Base-by-base conservation (phyloP, 2,797 vertebrate species). In the Platalea minor region DNA sequence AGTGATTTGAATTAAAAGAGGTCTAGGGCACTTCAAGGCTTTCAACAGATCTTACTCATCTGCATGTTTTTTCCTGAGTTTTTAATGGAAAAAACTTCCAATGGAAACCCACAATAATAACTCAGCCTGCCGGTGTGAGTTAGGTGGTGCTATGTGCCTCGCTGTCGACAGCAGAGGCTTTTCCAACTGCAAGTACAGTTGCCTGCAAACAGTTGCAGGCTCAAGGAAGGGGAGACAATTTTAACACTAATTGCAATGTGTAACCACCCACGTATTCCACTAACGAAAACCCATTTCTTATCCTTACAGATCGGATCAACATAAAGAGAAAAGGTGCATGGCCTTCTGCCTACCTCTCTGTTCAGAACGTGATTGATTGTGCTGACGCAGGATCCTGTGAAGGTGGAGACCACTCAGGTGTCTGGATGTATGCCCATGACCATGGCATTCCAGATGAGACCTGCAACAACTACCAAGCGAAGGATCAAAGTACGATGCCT, bases 381-480 rank as follows among this genome's bases (percentile, higher is more conserved):
- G 99, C 97, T 0, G 0, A 97, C 0, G 98, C 99, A 0, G 99
- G 99, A 3, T 97, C 96, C 80, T 99, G 99, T 7, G 98, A 99
- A 9, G 99, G 99, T 2, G 99, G 99, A 4, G 98, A 99, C 69
- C 99, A 99, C 96, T 31, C 48, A 0, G 98, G 97, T 0, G 99
- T 99, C 29, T 99, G 99, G 99, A 83, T 84, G 60, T 99, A 99
- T 0, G 99, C 99, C 2, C 97, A 98, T 24, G 54, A 35, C 2
- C 98, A 99, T 0, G 99, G 99, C 60, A 99, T 99, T 96, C 99
- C 99, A 0, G 99, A 99, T 2, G 99, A 99, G 97, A 99, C 99
- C 91, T 99, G 99, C 97, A 99, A 99, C 96, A 99, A 99, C 98
- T 99, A 99, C 97, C 99, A 99, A 96, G 99, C 99, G 50, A 99